Evolutionary conservation across 2,113 vertebrate genomes (phyloP), one percentile per base, ranked within the genome.

Genomic region (Silurus meridionalis): DNA sequence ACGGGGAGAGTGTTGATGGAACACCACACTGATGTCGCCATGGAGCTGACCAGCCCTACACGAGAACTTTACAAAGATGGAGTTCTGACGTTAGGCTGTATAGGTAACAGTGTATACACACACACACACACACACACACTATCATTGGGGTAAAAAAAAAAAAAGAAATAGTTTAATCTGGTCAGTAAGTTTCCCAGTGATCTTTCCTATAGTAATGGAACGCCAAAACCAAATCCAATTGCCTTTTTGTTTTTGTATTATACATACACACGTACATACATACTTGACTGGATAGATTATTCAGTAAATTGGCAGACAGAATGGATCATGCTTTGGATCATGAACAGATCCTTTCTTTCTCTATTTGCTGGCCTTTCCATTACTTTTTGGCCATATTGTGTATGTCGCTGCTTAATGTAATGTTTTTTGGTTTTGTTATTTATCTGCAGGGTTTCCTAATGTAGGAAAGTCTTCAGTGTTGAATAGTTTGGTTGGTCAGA

Each of bases 381-480:
- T 8, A 63, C 21, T 61, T 7, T 61, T 75, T 52, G 48, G 48
- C 9, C 2, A 11, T 52, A 11, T 75, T 13, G 19, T 52, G 9
- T 75, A 60, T 84, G 53, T 72, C 6, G 60, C 1, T 77, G 11
- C 1, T 4, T 66, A 9, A 37, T 69, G 28, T 28, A 77, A 55
- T 71, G 37, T 37, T 37, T 37, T 37, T 37, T 37, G 28, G 1
- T 37, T 37, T 21, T 23, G 21, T 80, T 1, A 23, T 23, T 77
- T 37, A 37, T 28, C 14, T 55, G 0, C 89, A 98, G 97, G 96
- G 15, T 97, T 97, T 88, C 97, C 96, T 5, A 98, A 98, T 0
- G 97, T 98, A 8, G 97, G 97, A 0, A 98, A 98, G 86, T 98
- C 97, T 0, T 98, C 97, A 0, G 94, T 98, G 63, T 95, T 98